Conservation (phyloP, 2,113 vertebrate species). For the Carlito syrichta region DNA sequence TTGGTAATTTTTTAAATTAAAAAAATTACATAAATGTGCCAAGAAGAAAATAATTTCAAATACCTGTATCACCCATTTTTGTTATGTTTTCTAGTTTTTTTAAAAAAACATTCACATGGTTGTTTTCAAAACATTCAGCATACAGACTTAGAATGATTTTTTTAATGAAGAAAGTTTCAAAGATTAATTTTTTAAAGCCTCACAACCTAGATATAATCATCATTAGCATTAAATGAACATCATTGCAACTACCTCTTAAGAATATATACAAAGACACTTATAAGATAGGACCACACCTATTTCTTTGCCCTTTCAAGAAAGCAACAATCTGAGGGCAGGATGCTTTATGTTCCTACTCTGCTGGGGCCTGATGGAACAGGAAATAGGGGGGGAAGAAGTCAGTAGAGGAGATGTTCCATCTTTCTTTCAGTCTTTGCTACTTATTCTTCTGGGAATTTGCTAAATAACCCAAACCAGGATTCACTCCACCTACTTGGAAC, state of each 20-base stretch:
- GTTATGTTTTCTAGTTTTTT: background rate
- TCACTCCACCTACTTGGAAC: background rate
- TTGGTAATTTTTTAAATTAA: background rate
- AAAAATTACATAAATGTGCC: background rate
- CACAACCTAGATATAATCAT: background rate
- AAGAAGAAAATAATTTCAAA: conserved; percentile 21
- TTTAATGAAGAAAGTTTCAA: background rate
- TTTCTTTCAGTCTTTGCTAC: background rate
- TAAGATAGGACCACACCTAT: background rate
- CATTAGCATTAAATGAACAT: background rate
- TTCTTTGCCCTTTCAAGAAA: background rate
- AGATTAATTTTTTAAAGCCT: background rate
- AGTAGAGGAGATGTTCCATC: background rate
- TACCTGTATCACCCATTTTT: background rate
- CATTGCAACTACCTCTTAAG: background rate
- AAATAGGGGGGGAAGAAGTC: background rate
- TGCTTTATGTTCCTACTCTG: background rate
- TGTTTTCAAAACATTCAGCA: background rate
- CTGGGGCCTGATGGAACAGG: background rate
- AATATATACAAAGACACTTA: background rate
- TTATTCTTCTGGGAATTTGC: background rate
- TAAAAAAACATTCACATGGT: background rate
- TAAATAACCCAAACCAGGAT: background rate
- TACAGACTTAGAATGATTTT: background rate
- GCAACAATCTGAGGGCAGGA: too few relatives aligned